phyloP scores from a whole-genome alignment of 2,888 invertebrate genomes.

The Ophion costatus region DNA sequence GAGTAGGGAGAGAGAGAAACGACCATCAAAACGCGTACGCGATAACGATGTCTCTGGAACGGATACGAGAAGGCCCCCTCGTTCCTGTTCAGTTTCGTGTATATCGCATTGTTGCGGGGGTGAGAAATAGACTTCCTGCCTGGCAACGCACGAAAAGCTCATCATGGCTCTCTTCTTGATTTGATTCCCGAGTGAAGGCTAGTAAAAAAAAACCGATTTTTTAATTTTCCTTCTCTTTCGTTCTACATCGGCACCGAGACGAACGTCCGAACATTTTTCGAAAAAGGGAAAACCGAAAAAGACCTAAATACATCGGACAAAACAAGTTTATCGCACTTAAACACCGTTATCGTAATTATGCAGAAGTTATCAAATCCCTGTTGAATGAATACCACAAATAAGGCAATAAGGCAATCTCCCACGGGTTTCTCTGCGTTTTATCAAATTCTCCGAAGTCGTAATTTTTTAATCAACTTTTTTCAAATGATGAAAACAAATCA shows the following conservation, averaged over 20 bases:
- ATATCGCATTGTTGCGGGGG: constrained; percentile 66
- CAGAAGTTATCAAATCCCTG: background rate
- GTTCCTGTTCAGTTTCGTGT: constrained; percentile 64
- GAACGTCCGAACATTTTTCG: background rate
- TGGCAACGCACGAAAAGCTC: constrained; percentile 60
- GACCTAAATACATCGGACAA: background rate
- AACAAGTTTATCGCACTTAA: background rate
- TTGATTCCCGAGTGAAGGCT: background rate
- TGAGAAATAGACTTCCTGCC: constrained; percentile 69
- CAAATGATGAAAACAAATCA: background rate
- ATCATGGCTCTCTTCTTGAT: background rate
- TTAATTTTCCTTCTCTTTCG: background rate
- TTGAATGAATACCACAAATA: constrained; percentile 13
- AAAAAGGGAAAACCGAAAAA: background rate
- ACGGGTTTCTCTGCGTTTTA: background rate
- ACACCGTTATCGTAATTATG: background rate
- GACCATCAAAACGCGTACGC: constrained; percentile 35
- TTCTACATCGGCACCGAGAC: background rate
- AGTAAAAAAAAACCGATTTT: background rate
- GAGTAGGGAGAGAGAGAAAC: too few species aligned
- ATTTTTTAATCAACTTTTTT: background rate
- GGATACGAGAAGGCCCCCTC: constrained; percentile 69
- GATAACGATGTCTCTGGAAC: constrained; percentile 68
- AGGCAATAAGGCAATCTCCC: background rate
- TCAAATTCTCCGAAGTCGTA: background rate